phyloP scores from a whole-genome alignment of 2,113 vertebrate genomes.

The Corythornis vintsioides region DNA sequence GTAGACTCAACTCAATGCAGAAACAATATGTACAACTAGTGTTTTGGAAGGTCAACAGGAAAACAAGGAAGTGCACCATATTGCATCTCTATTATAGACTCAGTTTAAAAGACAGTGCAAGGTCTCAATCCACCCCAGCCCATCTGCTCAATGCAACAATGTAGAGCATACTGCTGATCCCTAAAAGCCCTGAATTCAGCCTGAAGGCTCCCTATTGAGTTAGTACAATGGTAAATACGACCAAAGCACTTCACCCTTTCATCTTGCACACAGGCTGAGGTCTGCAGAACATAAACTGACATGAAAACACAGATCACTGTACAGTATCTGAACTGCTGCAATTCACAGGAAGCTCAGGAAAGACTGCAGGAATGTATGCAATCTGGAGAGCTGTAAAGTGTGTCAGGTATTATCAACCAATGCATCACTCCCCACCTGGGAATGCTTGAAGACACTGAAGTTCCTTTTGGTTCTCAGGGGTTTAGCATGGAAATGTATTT shows the following conservation, averaged over 20 bases:
- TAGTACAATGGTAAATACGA: neutral
- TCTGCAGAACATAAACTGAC: neutral
- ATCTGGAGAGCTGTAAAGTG: neutral
- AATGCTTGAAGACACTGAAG: neutral
- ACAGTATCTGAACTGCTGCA: fast-evolving
- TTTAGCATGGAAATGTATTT: neutral
- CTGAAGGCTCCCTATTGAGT: neutral
- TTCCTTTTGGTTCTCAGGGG: neutral
- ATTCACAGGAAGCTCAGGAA: neutral
- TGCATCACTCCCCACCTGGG: neutral
- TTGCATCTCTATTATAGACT: neutral
- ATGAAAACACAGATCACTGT: fast-evolving
- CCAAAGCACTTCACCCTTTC: fast-evolving
- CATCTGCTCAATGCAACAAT: neutral
- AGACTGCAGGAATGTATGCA: fast-evolving
- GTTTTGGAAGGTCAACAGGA: neutral
- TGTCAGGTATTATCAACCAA: neutral
- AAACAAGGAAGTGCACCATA: neutral
- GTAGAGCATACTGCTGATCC: neutral
- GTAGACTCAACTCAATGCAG: neutral
- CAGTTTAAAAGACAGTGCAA: neutral
- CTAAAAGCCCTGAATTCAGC: neutral
- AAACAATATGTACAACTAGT: fast-evolving
- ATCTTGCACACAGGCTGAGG: neutral
- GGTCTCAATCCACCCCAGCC: neutral